Evolutionary conservation across 1,140 invertebrate genomes (phyloP), one percentile per base, ranked within the genome.

Genomic region (Mercenaria mercenaria): DNA sequence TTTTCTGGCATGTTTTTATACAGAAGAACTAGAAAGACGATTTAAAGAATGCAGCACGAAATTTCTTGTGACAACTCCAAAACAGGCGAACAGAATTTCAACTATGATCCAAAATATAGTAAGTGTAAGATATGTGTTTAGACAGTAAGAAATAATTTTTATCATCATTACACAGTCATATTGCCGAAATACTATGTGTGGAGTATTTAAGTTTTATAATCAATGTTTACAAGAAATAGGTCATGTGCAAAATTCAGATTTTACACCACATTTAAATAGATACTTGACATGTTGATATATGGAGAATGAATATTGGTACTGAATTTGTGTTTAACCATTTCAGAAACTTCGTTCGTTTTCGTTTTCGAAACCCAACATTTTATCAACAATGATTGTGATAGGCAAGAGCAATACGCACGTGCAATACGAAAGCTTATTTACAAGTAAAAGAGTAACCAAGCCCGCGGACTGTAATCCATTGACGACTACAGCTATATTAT

Each of bases 381-480:
- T 88, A 13, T 56, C 59, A 15, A 34, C 56, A 15, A 79, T 88
- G 18, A 88, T 88, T 61, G 85, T 88, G 39, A 79, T 88, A 23
- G 85, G 85, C 3, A 56, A 47, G 29, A 29, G 13, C 13, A 15
- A 72, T 39, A 72, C 50, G 39, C 50, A 29, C 32, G 39, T 87
- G 23, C 29, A 72, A 29, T 87, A 69, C 34, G 69, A 77, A 11
- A 87, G 72, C 43, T 67, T 87, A 43, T 61, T 59, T 32, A 76
- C 69, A 1, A 34, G 4, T 32, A 39, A 29, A 23, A 41, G 61
- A 15, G 52, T 88, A n/a, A 61, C 56, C 6, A 3, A 47, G 13
- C 20, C 72, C 61, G n/a, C 85, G 8, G 52, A 61, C 23, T 26
- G 32, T 34, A 81, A 91, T 26, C 90, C 88, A 20, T 23, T 1